Evolutionary conservation across 2,113 vertebrate species (phyloP).

Genomic region (Leucosticte australis): DNA sequence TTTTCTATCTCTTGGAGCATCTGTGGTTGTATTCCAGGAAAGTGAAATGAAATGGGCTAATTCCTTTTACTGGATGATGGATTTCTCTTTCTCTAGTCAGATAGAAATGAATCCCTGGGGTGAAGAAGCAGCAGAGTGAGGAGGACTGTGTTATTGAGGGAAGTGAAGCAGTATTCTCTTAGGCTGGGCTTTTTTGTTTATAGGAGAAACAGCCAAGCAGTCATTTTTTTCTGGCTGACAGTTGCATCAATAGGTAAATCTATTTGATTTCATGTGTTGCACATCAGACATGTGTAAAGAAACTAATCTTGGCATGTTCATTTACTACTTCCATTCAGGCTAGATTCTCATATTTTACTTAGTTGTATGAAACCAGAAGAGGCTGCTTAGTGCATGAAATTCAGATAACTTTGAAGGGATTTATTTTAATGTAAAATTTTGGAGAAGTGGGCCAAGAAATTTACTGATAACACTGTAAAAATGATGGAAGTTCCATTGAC

Average conservation of each 20-base stretch:
- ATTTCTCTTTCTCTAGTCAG: constrained; percentile 32
- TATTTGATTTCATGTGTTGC: not conserved
- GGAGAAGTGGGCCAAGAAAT: not conserved
- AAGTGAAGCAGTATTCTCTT: not conserved
- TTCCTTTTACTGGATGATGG: constrained; percentile 17
- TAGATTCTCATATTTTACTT: not conserved
- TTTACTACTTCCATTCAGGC: not conserved
- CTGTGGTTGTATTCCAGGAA: not conserved
- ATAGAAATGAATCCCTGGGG: not conserved
- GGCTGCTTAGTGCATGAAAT: not conserved
- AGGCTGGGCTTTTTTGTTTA: not conserved
- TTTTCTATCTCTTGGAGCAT: not conserved
- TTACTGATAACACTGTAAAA: not conserved
- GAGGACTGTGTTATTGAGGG: not conserved
- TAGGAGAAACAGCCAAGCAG: not conserved
- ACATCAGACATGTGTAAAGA: not conserved
- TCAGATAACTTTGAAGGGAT: not conserved
- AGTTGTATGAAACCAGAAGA: not conserved
- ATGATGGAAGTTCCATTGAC: not conserved
- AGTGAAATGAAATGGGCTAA: not conserved
- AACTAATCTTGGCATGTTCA: constrained; percentile 14
- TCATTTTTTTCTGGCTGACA: not conserved
- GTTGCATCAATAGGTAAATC: not conserved
- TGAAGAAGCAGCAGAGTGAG: not conserved
- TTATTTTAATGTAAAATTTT: not conserved